A percentile compares a stretch with the other conserved stretches of the same genome.
phyloP scores from a whole-genome alignment of 1,140 invertebrate genomes.

The Cydia amplana region DNA sequence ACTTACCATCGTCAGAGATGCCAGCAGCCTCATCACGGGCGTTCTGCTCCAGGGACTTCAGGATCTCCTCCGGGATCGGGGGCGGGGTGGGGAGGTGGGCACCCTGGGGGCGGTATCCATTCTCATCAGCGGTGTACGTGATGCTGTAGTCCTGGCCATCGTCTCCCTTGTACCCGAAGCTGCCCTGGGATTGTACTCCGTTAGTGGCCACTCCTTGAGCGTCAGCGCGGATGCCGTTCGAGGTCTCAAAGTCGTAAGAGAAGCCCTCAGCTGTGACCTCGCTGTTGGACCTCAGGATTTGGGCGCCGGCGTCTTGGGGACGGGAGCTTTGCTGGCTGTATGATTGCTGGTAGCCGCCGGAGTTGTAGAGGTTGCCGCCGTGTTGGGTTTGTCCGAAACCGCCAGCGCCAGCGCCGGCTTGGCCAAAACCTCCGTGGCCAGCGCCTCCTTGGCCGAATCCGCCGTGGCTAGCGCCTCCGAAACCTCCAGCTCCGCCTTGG shows the following conservation, averaged over 20 bases:
- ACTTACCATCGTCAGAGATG: slow-evolving; percentile 74
- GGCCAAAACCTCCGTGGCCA: slow-evolving; percentile 40
- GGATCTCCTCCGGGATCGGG: slow-evolving; percentile 83
- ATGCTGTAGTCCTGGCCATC: slow-evolving; percentile 86
- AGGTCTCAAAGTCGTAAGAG: slow-evolving; percentile 73
- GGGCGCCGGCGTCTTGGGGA: slow-evolving; percentile 58
- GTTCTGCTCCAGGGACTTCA: slow-evolving; percentile 73
- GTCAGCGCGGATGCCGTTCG: slow-evolving; percentile 72
- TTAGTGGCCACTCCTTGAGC: slow-evolving; percentile 68
- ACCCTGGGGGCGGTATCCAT: slow-evolving; percentile 87
- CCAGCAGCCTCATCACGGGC: slow-evolving; percentile 73
- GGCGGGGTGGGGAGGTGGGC: slow-evolving; percentile 89
- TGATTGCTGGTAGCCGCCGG: slow-evolving; percentile 41
- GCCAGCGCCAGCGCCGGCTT: slow-evolving; percentile 43
- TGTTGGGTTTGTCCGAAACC: slow-evolving; percentile 47
- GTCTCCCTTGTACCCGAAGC: slow-evolving; percentile 79
- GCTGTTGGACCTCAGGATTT: slow-evolving; percentile 68
- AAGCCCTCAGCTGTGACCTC: slow-evolving; percentile 72
- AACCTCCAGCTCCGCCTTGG: slow-evolving; percentile 45
- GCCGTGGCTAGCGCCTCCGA: slow-evolving; percentile 36
- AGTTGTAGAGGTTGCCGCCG: slow-evolving; percentile 38
- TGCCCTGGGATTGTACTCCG: slow-evolving; percentile 67
- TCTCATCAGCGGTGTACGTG: slow-evolving; percentile 89
- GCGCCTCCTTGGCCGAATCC: background rate
- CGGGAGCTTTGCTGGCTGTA: slow-evolving; percentile 34